A percentile compares a stretch with the other conserved stretches of the same genome.
phyloP scores from a whole-genome alignment of 1,140 invertebrate species.

The Bombyx mandarina region DNA sequence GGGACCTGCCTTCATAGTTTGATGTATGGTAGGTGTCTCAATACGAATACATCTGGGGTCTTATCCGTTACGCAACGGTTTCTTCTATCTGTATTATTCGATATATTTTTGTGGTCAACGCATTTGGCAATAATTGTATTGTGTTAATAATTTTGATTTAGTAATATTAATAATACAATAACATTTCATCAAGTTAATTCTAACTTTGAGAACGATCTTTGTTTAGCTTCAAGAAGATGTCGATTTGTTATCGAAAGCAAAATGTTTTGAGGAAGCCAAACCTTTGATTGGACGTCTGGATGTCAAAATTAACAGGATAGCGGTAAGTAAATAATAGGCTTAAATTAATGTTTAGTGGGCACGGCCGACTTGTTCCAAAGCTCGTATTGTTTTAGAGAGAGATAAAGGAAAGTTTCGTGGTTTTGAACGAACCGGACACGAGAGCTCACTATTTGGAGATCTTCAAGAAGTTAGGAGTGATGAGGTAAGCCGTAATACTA shows the following conservation, averaged over 20 bases:
- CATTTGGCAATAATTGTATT: not conserved
- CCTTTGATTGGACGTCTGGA: constrained; percentile 39
- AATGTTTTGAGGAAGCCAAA: constrained; percentile 39
- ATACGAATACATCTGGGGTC: too few species aligned
- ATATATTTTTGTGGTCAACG: too few species aligned
- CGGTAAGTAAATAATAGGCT: constrained; percentile 26
- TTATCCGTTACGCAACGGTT: too few species aligned
- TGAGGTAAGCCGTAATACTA: constrained; percentile 30
- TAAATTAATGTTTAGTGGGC: constrained; percentile 9
- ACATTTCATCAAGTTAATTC: too few species aligned
- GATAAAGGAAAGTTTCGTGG: constrained; percentile 60
- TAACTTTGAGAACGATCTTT: not conserved
- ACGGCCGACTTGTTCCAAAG: constrained; percentile 1
- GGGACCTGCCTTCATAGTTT: too few species aligned
- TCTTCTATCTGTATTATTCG: too few species aligned
- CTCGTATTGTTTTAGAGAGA: constrained; percentile 37
- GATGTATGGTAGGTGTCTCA: too few species aligned
- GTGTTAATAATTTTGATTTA: not conserved
- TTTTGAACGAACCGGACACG: constrained; percentile 28
- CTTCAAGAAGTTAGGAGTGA: constrained; percentile 48
- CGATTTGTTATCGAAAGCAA: constrained; percentile 22
- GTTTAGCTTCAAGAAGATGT: constrained; percentile 35
- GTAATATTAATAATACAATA: not conserved
- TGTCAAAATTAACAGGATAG: constrained; percentile 47
- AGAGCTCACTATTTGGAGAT: constrained; percentile 31